These are phyloP conservation scores for Apodemia zela DNA, from an alignment of 2,888 invertebrate species.

Conservation along the genomic window DNA sequence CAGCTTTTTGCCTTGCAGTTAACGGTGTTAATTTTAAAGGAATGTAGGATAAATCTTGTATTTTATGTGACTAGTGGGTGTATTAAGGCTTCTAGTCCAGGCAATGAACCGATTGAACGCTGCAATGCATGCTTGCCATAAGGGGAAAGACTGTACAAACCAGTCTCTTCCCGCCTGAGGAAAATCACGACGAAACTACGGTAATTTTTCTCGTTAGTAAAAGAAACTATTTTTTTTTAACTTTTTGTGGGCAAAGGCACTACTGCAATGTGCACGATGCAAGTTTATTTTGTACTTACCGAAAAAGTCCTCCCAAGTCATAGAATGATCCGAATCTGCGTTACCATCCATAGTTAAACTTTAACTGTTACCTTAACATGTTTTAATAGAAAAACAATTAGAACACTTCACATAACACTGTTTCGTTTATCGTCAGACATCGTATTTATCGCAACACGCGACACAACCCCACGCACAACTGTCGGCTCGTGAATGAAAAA, in stretches of 20 bases:
- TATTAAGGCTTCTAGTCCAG: conserved; percentile 38
- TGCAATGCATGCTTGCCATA: conserved; percentile 50
- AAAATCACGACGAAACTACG: conserved; percentile 42
- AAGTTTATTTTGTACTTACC: conserved; percentile 61
- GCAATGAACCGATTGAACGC: conserved; percentile 41
- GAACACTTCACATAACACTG: conserved; percentile 29
- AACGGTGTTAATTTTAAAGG: conserved; percentile 15
- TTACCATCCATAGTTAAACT: conserved; percentile 74
- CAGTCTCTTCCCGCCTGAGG: conserved; percentile 50
- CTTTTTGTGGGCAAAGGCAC: neutral
- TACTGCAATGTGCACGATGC: too few species aligned
- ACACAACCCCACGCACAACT: conserved; percentile 38
- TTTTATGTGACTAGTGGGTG: conserved; percentile 36
- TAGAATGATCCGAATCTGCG: conserved; percentile 84
- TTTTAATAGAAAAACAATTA: conserved; percentile 23
- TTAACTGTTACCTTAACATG: conserved; percentile 47
- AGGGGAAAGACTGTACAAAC: conserved; percentile 59
- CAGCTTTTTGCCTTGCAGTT: conserved; percentile 7
- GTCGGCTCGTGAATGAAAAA: conserved; percentile 57
- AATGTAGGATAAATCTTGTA: conserved; percentile 49
- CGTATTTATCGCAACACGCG: conserved; percentile 40
- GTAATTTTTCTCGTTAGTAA: neutral
- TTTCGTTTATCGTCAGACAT: conserved; percentile 66
- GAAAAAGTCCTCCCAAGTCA: conserved; percentile 87
- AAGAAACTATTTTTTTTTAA: neutral